Evolutionary conservation across 2,797 vertebrate species (phyloP).

Genomic region (Microctenopoma stevenorrisi): DNA sequence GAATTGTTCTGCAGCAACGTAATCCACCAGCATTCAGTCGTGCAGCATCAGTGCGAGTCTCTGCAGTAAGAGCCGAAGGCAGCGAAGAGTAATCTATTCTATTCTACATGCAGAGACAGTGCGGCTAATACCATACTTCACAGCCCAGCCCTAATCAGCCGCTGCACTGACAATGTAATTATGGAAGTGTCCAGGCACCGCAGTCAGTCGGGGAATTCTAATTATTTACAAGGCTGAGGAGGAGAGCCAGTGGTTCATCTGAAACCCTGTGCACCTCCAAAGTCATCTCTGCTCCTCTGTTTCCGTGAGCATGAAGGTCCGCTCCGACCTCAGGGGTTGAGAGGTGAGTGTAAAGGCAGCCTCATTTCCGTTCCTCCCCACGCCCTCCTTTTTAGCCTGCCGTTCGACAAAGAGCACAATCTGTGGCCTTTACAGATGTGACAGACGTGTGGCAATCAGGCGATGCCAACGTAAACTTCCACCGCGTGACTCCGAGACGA

Average conservation of each 20-base stretch:
- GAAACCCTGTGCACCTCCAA: slow-evolving; percentile 29
- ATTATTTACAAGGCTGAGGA: slow-evolving; percentile 75
- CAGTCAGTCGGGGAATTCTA: slow-evolving; percentile 77
- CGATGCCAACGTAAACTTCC: neutral
- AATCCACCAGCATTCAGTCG: slow-evolving; percentile 19
- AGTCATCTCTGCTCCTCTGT: slow-evolving; percentile 16
- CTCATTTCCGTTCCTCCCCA: neutral
- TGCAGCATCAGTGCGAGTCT: slow-evolving; percentile 6
- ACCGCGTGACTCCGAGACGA: neutral
- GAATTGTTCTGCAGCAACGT: neutral
- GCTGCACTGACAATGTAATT: slow-evolving; percentile 83
- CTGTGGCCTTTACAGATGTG: neutral
- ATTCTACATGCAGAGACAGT: slow-evolving; percentile 71
- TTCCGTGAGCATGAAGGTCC: too few species aligned
- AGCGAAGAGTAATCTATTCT: slow-evolving; percentile 58
- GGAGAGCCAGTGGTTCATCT: slow-evolving; percentile 57
- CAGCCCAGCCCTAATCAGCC: slow-evolving; percentile 77
- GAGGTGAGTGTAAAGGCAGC: too few species aligned
- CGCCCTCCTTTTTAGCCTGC: neutral
- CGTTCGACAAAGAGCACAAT: neutral
- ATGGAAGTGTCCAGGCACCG: slow-evolving; percentile 80
- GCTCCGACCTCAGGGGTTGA: too few species aligned
- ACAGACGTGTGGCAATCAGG: neutral
- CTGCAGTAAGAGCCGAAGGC: slow-evolving; percentile 39
- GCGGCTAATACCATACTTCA: slow-evolving; percentile 77